phyloP scores from a whole-genome alignment of 2,113 vertebrate genomes.

The Cyphomyrus discorhynchus region DNA sequence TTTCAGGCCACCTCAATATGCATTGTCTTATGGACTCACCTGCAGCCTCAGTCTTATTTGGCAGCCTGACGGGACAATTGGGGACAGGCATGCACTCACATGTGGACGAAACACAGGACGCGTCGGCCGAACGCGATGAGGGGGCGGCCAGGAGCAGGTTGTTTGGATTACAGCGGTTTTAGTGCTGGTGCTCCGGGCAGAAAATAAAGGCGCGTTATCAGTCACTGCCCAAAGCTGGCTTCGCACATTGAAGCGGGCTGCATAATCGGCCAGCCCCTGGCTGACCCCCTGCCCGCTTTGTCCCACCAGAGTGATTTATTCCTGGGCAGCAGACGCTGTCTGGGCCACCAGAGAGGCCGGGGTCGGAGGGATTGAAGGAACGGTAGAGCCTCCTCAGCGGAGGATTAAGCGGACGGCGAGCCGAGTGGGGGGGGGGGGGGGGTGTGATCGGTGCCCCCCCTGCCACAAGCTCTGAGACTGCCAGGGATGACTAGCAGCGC shows the following conservation, averaged over 20 bases:
- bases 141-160: constrained; percentile 38
- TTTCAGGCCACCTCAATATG: not conserved
- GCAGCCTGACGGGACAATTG: constrained; percentile 12
- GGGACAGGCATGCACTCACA: constrained; percentile 6
- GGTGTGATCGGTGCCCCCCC: not conserved
- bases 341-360: constrained; percentile 32
- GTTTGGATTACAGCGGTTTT: constrained; percentile 37
- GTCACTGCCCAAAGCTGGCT: constrained; percentile 34
- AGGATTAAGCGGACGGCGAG: constrained; percentile 39
- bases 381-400: constrained; percentile 38
- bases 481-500: not conserved
- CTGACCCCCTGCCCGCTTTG: constrained; percentile 35
- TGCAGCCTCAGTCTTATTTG: not conserved
- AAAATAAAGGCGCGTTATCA: constrained; percentile 44
- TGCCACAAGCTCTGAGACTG: not conserved
- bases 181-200: constrained; percentile 37
- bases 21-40: not conserved
- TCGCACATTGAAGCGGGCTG: constrained; percentile 33
- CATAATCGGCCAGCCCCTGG: constrained; percentile 38
- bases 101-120: not conserved
- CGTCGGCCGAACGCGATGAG: not conserved
- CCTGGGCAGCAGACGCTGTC: constrained; percentile 36
- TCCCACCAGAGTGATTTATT: constrained; percentile 37
- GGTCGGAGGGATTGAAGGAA: constrained; percentile 18
- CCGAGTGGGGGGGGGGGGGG: not conserved